Percentiles rank a stretch among this genome's conserved stretches.
These are phyloP conservation scores for Osmerus mordax DNA, from an alignment of 2,113 vertebrate species.

Conservation along the genomic window DNA sequence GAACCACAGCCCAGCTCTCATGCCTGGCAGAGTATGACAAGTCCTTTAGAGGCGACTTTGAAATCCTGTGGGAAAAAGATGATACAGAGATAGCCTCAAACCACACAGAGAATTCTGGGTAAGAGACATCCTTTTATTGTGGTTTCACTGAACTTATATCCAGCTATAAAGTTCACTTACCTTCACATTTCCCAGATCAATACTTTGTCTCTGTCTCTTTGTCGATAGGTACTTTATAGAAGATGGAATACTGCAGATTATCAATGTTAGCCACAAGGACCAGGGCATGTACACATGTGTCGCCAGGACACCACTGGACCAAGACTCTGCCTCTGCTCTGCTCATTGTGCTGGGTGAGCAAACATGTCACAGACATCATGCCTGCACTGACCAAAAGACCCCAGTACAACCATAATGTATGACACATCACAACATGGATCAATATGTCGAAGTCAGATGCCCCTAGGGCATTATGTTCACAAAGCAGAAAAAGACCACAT, in stretches of 20 bases:
- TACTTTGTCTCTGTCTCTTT: slow-evolving; percentile 23
- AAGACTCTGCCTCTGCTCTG: slow-evolving; percentile 52
- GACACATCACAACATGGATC: slow-evolving; percentile 27
- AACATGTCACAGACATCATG: neutral
- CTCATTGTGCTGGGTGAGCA: slow-evolving; percentile 86
- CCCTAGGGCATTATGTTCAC: neutral
- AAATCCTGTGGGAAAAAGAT: slow-evolving; percentile 87
- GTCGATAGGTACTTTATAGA: slow-evolving; percentile 72
- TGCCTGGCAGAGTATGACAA: slow-evolving; percentile 83
- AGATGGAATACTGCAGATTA: slow-evolving; percentile 79
- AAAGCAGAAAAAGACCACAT: slow-evolving; percentile 19
- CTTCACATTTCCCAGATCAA: slow-evolving; percentile 32
- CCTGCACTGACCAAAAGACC: slow-evolving; percentile 5
- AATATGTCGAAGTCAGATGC: slow-evolving; percentile 30
- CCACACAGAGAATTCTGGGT: slow-evolving; percentile 79
- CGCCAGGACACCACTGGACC: slow-evolving; percentile 80
- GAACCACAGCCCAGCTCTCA: slow-evolving; percentile 75
- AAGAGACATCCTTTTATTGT: slow-evolving; percentile 14
- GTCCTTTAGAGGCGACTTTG: slow-evolving; percentile 80
- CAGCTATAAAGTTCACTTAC: slow-evolving; percentile 20
- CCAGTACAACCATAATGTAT: slow-evolving; percentile 8
- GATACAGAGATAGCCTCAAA: slow-evolving; percentile 74
- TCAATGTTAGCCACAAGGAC: slow-evolving; percentile 79
- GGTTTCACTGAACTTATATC: slow-evolving; percentile 4
- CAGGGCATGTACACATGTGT: slow-evolving; percentile 81